Percentiles rank a stretch among this genome's conserved stretches.
Evolutionary conservation across 2,797 vertebrate genomes (phyloP).

Genomic region (Masticophis lateralis): DNA sequence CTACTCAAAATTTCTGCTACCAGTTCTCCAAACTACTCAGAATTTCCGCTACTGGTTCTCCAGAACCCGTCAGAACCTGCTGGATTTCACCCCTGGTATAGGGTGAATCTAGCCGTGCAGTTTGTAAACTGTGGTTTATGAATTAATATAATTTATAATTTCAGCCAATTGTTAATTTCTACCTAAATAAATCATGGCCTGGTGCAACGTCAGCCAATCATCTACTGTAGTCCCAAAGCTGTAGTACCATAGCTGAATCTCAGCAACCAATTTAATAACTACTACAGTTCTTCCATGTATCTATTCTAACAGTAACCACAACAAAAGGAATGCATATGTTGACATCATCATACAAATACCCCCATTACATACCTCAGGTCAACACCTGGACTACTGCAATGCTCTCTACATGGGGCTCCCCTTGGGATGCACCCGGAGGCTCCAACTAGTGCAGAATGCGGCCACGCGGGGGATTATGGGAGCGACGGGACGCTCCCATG

Average conservation of each 20-base stretch:
- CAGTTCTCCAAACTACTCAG: too few relatives aligned
- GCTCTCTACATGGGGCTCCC: too few relatives aligned
- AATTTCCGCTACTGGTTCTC: too few relatives aligned
- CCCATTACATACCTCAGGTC: not conserved
- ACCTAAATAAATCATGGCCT: not conserved
- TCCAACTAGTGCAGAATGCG: too few relatives aligned
- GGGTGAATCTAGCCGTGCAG: not conserved
- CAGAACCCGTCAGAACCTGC: too few relatives aligned
- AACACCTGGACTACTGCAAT: too few relatives aligned
- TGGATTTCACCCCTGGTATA: not conserved
- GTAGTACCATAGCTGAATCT: not conserved
- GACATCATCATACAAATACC: not conserved
- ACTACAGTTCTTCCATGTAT: not conserved
- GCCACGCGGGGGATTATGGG: too few relatives aligned
- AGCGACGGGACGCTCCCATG: too few relatives aligned
- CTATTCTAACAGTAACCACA: not conserved
- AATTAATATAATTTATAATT: not conserved
- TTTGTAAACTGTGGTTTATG: not conserved
- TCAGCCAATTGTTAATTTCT: not conserved
- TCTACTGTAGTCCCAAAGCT: not conserved
- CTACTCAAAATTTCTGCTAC: too few relatives aligned
- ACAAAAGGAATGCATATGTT: not conserved
- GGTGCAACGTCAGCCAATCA: not conserved
- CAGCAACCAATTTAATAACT: not conserved
- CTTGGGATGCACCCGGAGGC: too few relatives aligned